These are phyloP conservation scores for Maniola jurtina DNA, from an alignment of 1,140 invertebrate species.

Conservation along the genomic window DNA sequence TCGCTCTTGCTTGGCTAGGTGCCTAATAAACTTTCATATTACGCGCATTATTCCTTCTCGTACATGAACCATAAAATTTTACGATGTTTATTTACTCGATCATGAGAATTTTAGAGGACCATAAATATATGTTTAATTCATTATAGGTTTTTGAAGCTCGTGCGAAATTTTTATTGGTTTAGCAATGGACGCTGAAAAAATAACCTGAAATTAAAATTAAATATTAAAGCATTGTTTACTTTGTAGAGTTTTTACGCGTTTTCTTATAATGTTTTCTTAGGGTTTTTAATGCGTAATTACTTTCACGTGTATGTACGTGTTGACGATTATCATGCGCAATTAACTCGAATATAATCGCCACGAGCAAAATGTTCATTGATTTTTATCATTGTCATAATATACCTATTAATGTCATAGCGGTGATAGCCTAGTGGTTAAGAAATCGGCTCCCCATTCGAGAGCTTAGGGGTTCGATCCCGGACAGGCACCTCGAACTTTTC, in stretches of 20 bases:
- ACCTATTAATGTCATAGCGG: too few relatives aligned
- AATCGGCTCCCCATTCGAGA: too few relatives aligned
- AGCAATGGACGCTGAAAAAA: neutral
- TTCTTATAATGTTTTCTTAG: neutral
- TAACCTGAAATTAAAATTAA: neutral
- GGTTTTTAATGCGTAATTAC: neutral
- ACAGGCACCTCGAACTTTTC: too few relatives aligned
- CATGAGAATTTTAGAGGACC: conserved; percentile 21
- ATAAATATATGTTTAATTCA: conserved; percentile 31
- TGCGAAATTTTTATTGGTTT: conserved; percentile 18
- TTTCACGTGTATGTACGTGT: neutral
- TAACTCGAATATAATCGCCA: too few relatives aligned
- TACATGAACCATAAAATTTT: conserved; percentile 9
- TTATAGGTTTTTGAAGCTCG: conserved; percentile 21
- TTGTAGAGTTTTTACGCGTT: neutral
- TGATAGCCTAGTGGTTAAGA: too few relatives aligned
- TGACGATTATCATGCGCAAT: too few relatives aligned
- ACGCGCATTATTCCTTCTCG: too few relatives aligned
- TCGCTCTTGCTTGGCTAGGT: conserved; percentile 6
- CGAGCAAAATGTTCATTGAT: too few relatives aligned
- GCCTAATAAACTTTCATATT: conserved; percentile 5
- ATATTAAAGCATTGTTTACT: neutral
- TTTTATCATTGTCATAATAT: too few relatives aligned
- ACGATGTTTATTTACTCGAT: conserved; percentile 29
- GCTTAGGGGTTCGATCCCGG: too few relatives aligned